phyloP scores from a whole-genome alignment of 2,888 invertebrate species.

The Andrena chrysosceles region DNA sequence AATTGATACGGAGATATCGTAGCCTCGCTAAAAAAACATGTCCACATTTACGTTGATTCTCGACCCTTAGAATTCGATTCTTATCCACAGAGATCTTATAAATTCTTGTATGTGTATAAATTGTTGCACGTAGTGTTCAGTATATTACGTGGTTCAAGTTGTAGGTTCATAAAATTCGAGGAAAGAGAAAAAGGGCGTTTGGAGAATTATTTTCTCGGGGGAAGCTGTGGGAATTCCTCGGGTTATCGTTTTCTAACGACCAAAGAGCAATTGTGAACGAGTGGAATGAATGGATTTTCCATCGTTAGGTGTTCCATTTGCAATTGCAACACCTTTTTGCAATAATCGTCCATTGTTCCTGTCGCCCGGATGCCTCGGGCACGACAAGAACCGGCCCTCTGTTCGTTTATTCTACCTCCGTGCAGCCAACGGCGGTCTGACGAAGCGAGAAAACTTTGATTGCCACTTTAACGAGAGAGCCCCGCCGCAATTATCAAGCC shows the following conservation, averaged over 20 bases:
- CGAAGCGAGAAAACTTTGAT: constrained; percentile 62
- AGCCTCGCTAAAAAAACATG: neutral
- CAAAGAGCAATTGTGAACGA: neutral
- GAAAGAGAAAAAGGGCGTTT: neutral
- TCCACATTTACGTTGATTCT: neutral
- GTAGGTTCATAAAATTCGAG: too few species aligned
- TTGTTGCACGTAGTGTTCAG: neutral
- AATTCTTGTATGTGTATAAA: neutral
- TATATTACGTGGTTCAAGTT: neutral
- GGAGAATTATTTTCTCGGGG: neutral
- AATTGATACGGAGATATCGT: constrained; percentile 25
- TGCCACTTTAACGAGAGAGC: constrained; percentile 54
- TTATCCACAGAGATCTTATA: neutral
- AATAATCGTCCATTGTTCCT: constrained; percentile 62
- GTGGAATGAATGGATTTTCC: constrained; percentile 42
- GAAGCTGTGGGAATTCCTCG: constrained; percentile 34
- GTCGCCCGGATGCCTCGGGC: constrained; percentile 40
- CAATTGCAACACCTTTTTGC: constrained; percentile 45
- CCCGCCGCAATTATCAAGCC: constrained; percentile 60
- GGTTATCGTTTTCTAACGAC: constrained; percentile 50
- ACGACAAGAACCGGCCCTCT: constrained; percentile 54
- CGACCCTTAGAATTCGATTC: neutral
- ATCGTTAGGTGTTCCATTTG: constrained; percentile 28
- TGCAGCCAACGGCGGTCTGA: constrained; percentile 5
- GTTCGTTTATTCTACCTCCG: constrained; percentile 33